Percentiles rank a stretch among this genome's conserved stretches.
Evolutionary conservation across 2,113 vertebrate species (phyloP).

Genomic region (Pipa parva): DNA sequence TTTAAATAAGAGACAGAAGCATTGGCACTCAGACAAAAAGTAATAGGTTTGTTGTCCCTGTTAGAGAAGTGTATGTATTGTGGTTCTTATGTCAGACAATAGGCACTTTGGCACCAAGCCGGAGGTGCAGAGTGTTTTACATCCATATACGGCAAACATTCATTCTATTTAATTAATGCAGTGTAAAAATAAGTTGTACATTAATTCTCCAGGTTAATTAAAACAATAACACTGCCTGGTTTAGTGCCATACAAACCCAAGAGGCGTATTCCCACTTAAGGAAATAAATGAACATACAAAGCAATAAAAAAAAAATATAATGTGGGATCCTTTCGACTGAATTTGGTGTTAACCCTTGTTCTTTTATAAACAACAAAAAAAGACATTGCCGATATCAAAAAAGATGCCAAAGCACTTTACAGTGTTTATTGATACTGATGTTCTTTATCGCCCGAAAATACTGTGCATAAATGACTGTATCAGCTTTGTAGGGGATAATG

Average conservation of each 20-base stretch:
- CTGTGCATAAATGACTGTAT: no score
- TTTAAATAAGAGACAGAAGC: no score
- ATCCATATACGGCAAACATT: slow-evolving; percentile 20
- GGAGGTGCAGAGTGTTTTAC: background rate
- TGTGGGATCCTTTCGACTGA: no score
- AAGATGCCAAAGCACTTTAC: no score
- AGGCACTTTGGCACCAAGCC: background rate
- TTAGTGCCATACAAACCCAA: background rate
- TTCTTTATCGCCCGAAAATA: no score
- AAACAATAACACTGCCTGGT: background rate
- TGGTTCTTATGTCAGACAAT: background rate
- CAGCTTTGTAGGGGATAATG: no score
- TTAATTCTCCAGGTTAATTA: slow-evolving; percentile 15
- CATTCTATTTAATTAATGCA: slow-evolving; percentile 3
- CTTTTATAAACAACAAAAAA: no score
- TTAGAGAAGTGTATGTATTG: slow-evolving; percentile 3
- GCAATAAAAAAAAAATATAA: background rate
- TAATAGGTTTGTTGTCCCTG: background rate
- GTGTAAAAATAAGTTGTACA: slow-evolving; percentile 19
- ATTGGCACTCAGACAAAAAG: no score
- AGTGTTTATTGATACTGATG: no score
- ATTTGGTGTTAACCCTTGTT: no score
- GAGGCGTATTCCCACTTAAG: slow-evolving; percentile 13
- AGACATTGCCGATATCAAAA: no score
- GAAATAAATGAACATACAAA: background rate